A percentile compares a stretch with the other conserved stretches of the same genome.
These are phyloP conservation scores for Argynnis bischoffii DNA, from an alignment of 2,888 invertebrate genomes.

Conservation along the genomic window DNA sequence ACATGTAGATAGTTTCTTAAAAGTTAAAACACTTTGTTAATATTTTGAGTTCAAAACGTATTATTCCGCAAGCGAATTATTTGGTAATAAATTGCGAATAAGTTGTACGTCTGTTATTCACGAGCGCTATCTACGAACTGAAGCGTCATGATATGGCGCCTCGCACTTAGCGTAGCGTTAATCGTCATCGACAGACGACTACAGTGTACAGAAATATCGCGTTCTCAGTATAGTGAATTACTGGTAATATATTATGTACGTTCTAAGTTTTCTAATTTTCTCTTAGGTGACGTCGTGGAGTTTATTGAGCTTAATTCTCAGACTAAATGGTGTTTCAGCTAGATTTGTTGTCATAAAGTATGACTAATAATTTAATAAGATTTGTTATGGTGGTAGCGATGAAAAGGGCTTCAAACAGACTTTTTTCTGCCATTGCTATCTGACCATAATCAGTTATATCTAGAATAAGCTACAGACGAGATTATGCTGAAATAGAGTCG, in stretches of 20 bases:
- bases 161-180: conserved; percentile 45
- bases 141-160: conserved; percentile 45
- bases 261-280: conserved; percentile 49
- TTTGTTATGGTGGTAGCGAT: conserved; percentile 17
- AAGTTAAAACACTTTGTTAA: conserved; percentile 36
- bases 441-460: conserved; percentile 25
- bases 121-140: conserved; percentile 71
- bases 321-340: neutral
- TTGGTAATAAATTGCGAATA: conserved; percentile 1
- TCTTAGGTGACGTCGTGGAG: conserved; percentile 32
- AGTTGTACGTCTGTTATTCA: conserved; percentile 57
- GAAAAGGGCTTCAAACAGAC: conserved; percentile 2
- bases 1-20: conserved; percentile 42
- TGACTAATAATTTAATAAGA: conserved; percentile 1
- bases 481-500: conserved; percentile 14
- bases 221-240: conserved; percentile 60
- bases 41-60: conserved; percentile 10
- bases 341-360: neutral
- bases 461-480: conserved; percentile 18
- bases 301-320: neutral
- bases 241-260: conserved; percentile 45
- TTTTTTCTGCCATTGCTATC: neutral
- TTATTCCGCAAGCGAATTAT: neutral
- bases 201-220: conserved; percentile 55
- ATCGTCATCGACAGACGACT: conserved; percentile 47